Evolutionary conservation across 2,113 vertebrate species (phyloP).

Genomic region (Zosterops japonicus): DNA sequence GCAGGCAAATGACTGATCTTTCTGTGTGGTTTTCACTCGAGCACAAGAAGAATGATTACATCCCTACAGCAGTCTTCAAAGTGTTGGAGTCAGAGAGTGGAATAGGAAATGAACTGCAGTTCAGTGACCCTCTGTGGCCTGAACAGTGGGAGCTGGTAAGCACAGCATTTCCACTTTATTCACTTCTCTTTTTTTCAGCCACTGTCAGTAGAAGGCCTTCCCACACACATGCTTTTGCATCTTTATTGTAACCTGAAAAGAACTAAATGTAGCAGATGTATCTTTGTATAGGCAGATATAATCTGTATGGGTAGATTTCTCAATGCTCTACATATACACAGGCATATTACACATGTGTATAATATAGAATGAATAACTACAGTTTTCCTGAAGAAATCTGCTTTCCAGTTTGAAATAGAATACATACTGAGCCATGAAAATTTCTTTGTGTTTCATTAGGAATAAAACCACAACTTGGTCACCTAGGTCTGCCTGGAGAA

Average conservation of each 20-base stretch:
- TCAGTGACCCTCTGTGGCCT: constrained; percentile 71
- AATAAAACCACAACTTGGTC: constrained; percentile 38
- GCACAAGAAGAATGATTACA: constrained; percentile 63
- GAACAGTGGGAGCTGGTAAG: constrained; percentile 68
- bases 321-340: background rate
- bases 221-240: background rate
- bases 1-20: constrained; percentile 57
- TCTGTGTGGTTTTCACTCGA: constrained; percentile 54
- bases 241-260: constrained; percentile 40
- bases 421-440: background rate
- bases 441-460: constrained; percentile 54
- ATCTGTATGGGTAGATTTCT: background rate
- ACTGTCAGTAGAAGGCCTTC: constrained; percentile 20
- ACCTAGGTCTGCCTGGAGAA: constrained; percentile 31
- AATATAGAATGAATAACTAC: background rate
- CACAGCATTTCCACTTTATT: constrained; percentile 67
- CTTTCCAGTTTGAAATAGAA: constrained; percentile 9
- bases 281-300: background rate
- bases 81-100: constrained; percentile 54
- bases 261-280: background rate
- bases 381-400: background rate
- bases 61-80: constrained; percentile 70
- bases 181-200: constrained; percentile 52
- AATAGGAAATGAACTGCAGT: constrained; percentile 71
- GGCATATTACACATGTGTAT: background rate